Percentiles rank a stretch among this genome's conserved stretches.
Evolutionary conservation across 2,888 invertebrate genomes (phyloP).

Genomic region (Nephrotoma guestfalica): DNA sequence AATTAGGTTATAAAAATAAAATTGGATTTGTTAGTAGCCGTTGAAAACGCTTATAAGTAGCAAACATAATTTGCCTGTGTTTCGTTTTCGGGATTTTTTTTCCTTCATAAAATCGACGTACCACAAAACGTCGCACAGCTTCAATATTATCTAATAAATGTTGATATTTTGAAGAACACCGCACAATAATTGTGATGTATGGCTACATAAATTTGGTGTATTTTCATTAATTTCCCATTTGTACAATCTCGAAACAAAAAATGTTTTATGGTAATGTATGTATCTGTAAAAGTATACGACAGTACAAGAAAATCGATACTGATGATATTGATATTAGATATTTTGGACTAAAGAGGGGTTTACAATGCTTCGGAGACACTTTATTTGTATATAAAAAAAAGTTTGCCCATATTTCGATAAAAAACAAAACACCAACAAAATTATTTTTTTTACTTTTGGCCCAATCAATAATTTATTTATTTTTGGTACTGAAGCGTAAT

Average conservation of each 20-base stretch:
- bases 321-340: not conserved
- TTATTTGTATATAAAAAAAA: not conserved
- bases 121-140: not conserved
- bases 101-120: not conserved
- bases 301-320: not conserved
- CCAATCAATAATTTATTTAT: not conserved
- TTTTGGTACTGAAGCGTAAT: not conserved
- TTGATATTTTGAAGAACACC: not conserved
- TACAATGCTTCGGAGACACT: not conserved
- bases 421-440: not conserved
- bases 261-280: not conserved
- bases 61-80: not conserved
- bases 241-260: not conserved
- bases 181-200: not conserved
- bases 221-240: not conserved
- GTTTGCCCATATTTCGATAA: not conserved
- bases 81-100: not conserved
- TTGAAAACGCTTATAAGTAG: not conserved
- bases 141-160: not conserved
- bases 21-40: too few species aligned
- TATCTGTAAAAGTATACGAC: not conserved
- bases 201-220: not conserved
- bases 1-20: too few species aligned
- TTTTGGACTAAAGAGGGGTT: not conserved
- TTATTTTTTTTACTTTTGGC: not conserved